Percentiles rank a stretch among this genome's conserved stretches.
phyloP scores from a whole-genome alignment of 1,140 invertebrate species.

The Grapholita molesta region DNA sequence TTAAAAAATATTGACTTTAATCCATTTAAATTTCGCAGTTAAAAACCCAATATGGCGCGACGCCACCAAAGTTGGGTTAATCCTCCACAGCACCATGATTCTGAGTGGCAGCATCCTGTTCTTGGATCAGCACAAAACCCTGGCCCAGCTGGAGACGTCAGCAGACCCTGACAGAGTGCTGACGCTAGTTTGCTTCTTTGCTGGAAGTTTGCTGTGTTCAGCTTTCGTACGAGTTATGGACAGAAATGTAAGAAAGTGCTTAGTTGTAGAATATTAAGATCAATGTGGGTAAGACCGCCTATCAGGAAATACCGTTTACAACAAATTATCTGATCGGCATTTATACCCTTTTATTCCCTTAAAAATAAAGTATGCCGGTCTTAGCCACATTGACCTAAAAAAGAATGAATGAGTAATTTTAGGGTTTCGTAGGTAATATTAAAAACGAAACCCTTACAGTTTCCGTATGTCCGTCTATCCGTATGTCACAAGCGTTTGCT shows the following conservation, averaged over 20 bases:
- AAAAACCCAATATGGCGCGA: constrained; percentile 56
- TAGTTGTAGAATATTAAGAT: constrained; percentile 15
- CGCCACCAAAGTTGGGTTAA: constrained; percentile 48
- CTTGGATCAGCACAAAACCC: constrained; percentile 53
- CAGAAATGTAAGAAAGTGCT: constrained; percentile 50
- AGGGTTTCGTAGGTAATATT: no score
- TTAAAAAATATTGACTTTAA: not conserved
- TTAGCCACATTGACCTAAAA: no score
- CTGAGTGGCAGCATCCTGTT: constrained; percentile 57
- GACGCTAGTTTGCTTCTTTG: constrained; percentile 37
- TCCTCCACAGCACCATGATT: constrained; percentile 43
- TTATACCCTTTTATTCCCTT: no score
- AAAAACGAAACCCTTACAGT: no score
- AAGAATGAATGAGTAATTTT: no score
- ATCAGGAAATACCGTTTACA: no score
- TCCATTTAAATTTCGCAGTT: constrained; percentile 41
- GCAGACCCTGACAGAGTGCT: constrained; percentile 43
- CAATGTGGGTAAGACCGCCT: not conserved
- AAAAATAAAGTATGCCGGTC: no score
- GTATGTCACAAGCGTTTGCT: no score
- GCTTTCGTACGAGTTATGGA: constrained; percentile 39
- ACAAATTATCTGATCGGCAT: no score
- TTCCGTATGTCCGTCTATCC: no score
- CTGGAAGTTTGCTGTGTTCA: constrained; percentile 33
- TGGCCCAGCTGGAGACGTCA: constrained; percentile 41